Evolutionary conservation across 2,797 vertebrate species (phyloP).

Genomic region (Manis crassicaudata): DNA sequence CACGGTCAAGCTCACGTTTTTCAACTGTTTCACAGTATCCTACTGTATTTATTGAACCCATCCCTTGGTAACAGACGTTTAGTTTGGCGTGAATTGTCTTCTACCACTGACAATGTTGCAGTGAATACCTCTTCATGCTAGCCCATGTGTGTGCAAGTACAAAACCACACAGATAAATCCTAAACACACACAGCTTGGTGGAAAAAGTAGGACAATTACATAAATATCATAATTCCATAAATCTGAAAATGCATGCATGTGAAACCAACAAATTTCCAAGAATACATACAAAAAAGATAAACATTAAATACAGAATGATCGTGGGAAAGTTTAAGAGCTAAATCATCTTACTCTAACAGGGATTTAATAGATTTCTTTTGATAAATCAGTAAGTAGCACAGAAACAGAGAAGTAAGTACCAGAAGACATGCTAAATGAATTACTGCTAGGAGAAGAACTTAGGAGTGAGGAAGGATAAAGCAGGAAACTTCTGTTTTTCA

Average conservation of each 20-base stretch:
- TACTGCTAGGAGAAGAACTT: background rate
- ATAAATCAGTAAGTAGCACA: conserved; percentile 47
- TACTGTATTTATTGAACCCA: background rate
- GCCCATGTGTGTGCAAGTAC: too few relatives aligned
- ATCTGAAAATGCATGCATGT: background rate
- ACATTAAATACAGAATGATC: background rate
- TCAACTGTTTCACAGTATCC: background rate
- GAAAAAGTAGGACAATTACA: conserved; percentile 27
- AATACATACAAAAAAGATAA: background rate
- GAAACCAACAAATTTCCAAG: conserved; percentile 30
- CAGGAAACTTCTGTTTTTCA: background rate
- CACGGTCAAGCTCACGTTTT: background rate
- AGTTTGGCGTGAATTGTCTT: background rate
- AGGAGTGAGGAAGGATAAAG: background rate
- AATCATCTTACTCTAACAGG: conserved; percentile 10
- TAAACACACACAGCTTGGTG: background rate
- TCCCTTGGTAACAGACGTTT: background rate
- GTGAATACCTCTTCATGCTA: background rate
- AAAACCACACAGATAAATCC: background rate
- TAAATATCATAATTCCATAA: background rate
- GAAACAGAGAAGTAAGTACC: conserved; percentile 42
- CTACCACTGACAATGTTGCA: background rate
- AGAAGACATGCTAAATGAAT: conserved; percentile 23
- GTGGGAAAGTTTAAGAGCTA: background rate
- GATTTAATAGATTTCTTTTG: conserved; percentile 44